Percentiles rank a stretch among this genome's conserved stretches.
These are phyloP conservation scores for Pocillopora verrucosa DNA, from an alignment of 64 coral and sea anemone species.

Conservation along the genomic window DNA sequence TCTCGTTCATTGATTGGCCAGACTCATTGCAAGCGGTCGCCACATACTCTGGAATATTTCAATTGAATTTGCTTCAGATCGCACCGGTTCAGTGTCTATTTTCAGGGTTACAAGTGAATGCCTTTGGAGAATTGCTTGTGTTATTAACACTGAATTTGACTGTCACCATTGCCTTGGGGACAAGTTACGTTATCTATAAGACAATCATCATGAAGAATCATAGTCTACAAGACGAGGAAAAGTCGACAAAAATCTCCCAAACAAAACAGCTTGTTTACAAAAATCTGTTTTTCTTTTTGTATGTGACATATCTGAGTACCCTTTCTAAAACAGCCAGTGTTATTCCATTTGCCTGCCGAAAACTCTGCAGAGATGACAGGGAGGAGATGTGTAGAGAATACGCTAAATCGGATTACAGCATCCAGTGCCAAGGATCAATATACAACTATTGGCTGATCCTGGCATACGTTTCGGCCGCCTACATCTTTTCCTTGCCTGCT, in stretches of 20 bases:
- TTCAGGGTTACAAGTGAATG: conserved; percentile 25
- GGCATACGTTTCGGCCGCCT: conserved; percentile 3
- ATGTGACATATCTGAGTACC: conserved; percentile 29
- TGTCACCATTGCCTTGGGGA: background rate
- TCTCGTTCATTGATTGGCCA: conserved; percentile 51
- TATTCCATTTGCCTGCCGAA: conserved; percentile 46
- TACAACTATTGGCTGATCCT: background rate
- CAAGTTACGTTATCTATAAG: background rate
- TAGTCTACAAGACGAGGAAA: background rate
- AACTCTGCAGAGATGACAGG: conserved; percentile 17
- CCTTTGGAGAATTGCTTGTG: conserved; percentile 18
- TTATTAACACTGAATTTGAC: conserved; percentile 17
- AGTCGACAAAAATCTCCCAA: conserved; percentile 15
- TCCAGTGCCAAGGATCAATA: background rate
- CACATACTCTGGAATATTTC: conserved; percentile 33
- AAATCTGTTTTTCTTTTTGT: conserved; percentile 38
- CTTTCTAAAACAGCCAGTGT: conserved; percentile 17
- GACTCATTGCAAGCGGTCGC: conserved; percentile 5
- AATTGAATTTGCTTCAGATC: conserved; percentile 49
- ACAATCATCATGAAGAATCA: background rate
- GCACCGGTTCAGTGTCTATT: conserved; percentile 35
- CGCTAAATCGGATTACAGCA: conserved; percentile 24
- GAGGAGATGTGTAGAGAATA: background rate
- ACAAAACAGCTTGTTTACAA: conserved; percentile 9
- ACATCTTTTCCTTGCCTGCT: background rate